phyloP scores from a whole-genome alignment of 1,140 invertebrate genomes.

The Papilio helenus region DNA sequence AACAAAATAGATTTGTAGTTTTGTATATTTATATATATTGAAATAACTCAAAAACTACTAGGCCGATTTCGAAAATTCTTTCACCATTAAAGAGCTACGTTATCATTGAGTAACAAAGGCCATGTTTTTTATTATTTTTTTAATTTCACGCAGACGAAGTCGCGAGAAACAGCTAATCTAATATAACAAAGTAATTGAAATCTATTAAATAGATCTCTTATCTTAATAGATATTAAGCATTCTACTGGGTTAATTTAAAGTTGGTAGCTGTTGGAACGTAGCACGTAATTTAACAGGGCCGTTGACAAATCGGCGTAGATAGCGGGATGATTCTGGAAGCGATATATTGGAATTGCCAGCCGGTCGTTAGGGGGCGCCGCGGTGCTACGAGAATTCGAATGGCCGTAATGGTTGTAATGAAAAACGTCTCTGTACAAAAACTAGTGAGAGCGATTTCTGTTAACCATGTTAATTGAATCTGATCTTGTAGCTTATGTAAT shows the following conservation, averaged over 20 bases:
- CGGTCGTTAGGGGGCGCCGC: slow-evolving; percentile 53
- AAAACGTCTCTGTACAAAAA: slow-evolving; percentile 29
- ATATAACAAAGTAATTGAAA: neutral
- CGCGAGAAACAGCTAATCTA: too few species aligned
- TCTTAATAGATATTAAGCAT: slow-evolving; percentile 13
- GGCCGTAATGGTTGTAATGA: slow-evolving; percentile 40
- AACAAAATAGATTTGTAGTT: too few species aligned
- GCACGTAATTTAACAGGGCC: slow-evolving; percentile 49
- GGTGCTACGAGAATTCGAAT: slow-evolving; percentile 46
- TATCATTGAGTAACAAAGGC: too few species aligned
- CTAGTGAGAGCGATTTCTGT: neutral
- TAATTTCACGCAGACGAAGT: too few species aligned
- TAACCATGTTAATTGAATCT: neutral
- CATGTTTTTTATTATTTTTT: too few species aligned
- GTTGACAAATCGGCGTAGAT: slow-evolving; percentile 49
- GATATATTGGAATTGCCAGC: slow-evolving; percentile 64
- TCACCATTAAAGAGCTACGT: too few species aligned
- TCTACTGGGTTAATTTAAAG: slow-evolving; percentile 38
- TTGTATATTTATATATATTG: too few species aligned
- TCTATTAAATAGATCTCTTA: neutral
- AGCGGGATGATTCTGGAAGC: slow-evolving; percentile 52
- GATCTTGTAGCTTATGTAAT: too few species aligned
- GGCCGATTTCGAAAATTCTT: too few species aligned
- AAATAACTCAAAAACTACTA: too few species aligned
- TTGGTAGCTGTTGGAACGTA: slow-evolving; percentile 48